phyloP scores from a whole-genome alignment of 2,113 vertebrate species.

The Sialia sialis region DNA sequence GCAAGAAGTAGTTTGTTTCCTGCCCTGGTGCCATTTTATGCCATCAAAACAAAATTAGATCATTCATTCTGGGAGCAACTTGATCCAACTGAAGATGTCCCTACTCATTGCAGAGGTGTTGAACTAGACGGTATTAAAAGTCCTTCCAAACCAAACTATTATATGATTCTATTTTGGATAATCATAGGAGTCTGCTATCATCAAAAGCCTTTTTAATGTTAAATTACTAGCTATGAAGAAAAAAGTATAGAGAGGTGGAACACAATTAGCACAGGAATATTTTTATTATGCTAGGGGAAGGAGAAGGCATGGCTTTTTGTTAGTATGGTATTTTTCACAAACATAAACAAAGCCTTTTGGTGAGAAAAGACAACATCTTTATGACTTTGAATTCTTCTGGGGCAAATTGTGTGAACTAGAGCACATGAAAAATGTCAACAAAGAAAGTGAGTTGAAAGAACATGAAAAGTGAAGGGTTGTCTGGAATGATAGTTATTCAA shows the following conservation, averaged over 20 bases:
- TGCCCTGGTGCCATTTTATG: not conserved
- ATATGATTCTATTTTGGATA: not conserved
- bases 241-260: not conserved
- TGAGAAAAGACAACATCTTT: not conserved
- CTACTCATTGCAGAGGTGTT: not conserved
- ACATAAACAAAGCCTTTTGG: rapidly evolving
- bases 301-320: not conserved
- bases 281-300: not conserved
- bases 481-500: not conserved
- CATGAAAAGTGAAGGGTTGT: not conserved
- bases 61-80: not conserved
- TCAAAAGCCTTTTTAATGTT: not conserved
- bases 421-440: not conserved
- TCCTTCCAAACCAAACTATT: not conserved
- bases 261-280: not conserved
- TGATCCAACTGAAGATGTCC: not conserved
- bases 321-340: not conserved
- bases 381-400: not conserved
- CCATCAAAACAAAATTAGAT: not conserved
- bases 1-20: not conserved
- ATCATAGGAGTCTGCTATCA: not conserved
- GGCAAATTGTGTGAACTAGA: not conserved
- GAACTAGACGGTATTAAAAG: not conserved
- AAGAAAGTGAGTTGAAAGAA: not conserved
- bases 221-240: not conserved